Conservation (phyloP, 2,888 invertebrate species). For the Bhutanitis thaidina region DNA sequence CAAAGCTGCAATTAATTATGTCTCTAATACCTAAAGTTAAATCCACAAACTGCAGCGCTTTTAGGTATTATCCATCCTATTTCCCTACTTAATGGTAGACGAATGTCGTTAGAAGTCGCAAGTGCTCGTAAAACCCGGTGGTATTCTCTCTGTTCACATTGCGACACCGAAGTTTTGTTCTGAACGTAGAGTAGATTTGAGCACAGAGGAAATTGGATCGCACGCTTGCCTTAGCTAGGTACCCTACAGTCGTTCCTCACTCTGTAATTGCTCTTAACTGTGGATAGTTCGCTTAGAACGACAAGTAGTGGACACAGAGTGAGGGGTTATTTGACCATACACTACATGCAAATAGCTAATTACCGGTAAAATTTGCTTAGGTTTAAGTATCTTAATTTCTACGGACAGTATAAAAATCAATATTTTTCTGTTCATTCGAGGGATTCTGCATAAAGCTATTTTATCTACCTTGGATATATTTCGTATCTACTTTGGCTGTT, state of each 20-base stretch:
- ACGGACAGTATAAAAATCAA: too few relatives aligned
- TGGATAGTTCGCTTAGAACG: conserved; percentile 20
- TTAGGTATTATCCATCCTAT: conserved; percentile 64
- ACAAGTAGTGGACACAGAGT: conserved; percentile 29
- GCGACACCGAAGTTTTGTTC: conserved; percentile 30
- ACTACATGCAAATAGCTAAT: conserved; percentile 66
- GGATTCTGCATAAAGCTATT: too few relatives aligned
- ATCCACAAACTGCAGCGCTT: conserved; percentile 65
- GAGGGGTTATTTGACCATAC: conserved; percentile 63
- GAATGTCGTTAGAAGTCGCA: conserved; percentile 71
- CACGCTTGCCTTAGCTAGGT: conserved; percentile 12
- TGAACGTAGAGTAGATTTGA: conserved; percentile 22
- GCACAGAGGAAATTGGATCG: conserved; percentile 19
- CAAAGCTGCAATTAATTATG: conserved; percentile 58
- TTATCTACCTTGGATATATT: too few relatives aligned
- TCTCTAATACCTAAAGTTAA: conserved; percentile 55
- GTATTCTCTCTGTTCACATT: conserved; percentile 46
- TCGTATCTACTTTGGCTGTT: too few relatives aligned
- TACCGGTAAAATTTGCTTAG: conserved; percentile 43
- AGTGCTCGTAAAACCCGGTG: conserved; percentile 66
- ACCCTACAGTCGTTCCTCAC: conserved; percentile 5
- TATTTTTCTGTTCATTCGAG: too few relatives aligned
- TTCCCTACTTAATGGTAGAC: conserved; percentile 69
- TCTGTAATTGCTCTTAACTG: conserved; percentile 17
- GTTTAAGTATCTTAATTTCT: conserved; percentile 21